Conservation (phyloP, 2,888 invertebrate genomes). For the Alloscopus bannaensis region DNA sequence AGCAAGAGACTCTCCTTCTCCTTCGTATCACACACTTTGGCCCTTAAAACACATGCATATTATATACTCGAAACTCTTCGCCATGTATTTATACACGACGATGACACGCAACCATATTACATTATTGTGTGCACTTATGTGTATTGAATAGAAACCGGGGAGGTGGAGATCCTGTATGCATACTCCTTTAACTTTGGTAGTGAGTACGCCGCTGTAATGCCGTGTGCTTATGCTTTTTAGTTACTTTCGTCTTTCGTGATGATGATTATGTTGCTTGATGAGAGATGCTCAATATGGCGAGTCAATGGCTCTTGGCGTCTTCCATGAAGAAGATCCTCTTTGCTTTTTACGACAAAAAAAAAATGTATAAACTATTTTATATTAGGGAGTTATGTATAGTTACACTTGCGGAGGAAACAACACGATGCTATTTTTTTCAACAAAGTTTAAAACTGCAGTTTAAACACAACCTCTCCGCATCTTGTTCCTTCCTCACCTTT, state of each 20-base stretch:
- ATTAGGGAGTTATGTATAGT: too few species aligned
- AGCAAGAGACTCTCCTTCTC: slow-evolving; percentile 14
- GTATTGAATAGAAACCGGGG: slow-evolving; percentile 61
- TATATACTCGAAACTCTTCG: not conserved
- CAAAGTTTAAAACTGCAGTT: too few species aligned
- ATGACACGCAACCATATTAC: slow-evolving; percentile 58
- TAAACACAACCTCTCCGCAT: not conserved
- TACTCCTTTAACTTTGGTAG: slow-evolving; percentile 19
- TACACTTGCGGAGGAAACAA: too few species aligned
- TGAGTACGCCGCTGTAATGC: slow-evolving; percentile 8
- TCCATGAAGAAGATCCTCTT: slow-evolving; percentile 48
- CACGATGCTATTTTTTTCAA: too few species aligned
- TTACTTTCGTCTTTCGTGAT: slow-evolving; percentile 21
- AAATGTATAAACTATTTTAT: too few species aligned
- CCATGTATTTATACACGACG: slow-evolving; percentile 24
- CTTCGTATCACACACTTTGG: slow-evolving; percentile 1
- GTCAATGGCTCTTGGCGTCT: slow-evolving; percentile 72
- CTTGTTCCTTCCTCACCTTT: slow-evolving; percentile 35
- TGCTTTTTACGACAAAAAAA: slow-evolving; percentile 24
- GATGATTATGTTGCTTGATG: slow-evolving; percentile 50
- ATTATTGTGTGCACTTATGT: slow-evolving; percentile 60
- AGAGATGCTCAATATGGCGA: slow-evolving; percentile 71
- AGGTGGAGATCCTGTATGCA: slow-evolving; percentile 62
- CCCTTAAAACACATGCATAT: not conserved
- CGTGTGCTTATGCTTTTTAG: slow-evolving; percentile 20